Conservation (phyloP, 2,113 vertebrate species). For the Arizona elegans region DNA sequence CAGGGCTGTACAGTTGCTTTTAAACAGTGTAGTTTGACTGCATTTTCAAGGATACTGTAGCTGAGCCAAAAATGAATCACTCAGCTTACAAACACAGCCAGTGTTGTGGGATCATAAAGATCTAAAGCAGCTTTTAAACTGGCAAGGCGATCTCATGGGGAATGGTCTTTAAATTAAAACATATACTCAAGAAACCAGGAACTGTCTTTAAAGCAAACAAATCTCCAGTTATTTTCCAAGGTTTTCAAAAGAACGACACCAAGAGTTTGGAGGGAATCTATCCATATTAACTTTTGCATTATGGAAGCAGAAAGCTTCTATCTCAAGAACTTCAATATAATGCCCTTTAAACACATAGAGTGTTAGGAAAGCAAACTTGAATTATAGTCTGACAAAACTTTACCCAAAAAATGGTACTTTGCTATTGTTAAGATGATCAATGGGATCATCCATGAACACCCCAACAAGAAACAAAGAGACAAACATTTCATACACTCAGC, state of each 20-base stretch:
- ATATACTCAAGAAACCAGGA: background rate
- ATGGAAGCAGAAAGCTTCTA: background rate
- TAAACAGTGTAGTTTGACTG: background rate
- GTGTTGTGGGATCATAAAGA: background rate
- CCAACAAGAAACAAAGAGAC: conserved; percentile 2
- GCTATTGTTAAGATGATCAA: conserved; percentile 47
- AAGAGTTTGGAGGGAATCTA: background rate
- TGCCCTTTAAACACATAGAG: conserved; percentile 44
- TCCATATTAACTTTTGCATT: background rate
- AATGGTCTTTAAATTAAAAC: background rate
- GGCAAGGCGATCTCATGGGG: background rate
- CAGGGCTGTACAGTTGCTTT: background rate
- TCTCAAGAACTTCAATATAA: conserved; percentile 33
- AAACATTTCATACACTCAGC: conserved; percentile 27
- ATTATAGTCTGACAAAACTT: conserved; percentile 53
- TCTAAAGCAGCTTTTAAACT: background rate
- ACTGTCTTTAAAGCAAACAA: background rate
- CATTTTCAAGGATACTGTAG: background rate
- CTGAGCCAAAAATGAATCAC: background rate
- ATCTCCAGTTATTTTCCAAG: conserved; percentile 7
- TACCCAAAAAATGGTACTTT: conserved; percentile 35
- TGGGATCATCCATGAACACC: conserved; percentile 38
- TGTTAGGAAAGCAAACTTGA: conserved; percentile 50
- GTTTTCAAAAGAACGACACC: background rate
- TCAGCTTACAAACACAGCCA: background rate